Percentiles rank a stretch among this genome's conserved stretches.
These are phyloP conservation scores for Nephrotoma appendiculata DNA, from an alignment of 2,888 invertebrate genomes.

Conservation along the genomic window DNA sequence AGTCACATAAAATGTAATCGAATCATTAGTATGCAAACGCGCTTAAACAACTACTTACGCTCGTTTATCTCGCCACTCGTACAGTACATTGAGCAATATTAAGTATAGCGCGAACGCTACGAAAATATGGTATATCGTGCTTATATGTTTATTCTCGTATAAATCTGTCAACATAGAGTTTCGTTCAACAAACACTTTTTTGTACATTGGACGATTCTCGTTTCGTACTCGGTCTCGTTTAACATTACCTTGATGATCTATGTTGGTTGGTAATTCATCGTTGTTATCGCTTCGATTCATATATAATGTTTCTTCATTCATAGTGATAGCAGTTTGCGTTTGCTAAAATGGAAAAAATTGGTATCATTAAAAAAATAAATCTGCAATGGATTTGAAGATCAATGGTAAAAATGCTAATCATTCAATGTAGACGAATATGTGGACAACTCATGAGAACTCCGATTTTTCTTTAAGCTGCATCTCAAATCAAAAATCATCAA, in stretches of 20 bases:
- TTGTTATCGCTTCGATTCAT: neutral
- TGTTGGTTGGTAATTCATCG: neutral
- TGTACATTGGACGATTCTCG: constrained; percentile 19
- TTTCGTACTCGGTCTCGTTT: constrained; percentile 15
- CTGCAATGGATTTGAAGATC: too few species aligned
- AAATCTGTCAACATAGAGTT: constrained; percentile 61
- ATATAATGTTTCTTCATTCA: neutral
- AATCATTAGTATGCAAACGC: neutral
- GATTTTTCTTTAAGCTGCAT: too few species aligned
- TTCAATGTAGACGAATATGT: too few species aligned
- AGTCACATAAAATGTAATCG: neutral
- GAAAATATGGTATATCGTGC: constrained; percentile 65
- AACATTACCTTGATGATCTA: too few species aligned
- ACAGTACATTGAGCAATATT: constrained; percentile 48
- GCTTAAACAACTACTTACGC: constrained; percentile 36
- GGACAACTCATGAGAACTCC: too few species aligned
- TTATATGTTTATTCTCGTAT: constrained; percentile 54
- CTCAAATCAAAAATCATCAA: too few species aligned
- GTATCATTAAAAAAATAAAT: too few species aligned
- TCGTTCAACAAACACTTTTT: constrained; percentile 45
- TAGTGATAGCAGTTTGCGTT: neutral
- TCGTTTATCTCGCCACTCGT: constrained; percentile 52
- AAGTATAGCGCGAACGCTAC: constrained; percentile 55
- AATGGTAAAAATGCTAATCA: too few species aligned
- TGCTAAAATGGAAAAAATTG: too few species aligned